These are phyloP conservation scores for Phallusia fumigata DNA, from an alignment of 23 tunicate species.

Conservation along the genomic window DNA sequence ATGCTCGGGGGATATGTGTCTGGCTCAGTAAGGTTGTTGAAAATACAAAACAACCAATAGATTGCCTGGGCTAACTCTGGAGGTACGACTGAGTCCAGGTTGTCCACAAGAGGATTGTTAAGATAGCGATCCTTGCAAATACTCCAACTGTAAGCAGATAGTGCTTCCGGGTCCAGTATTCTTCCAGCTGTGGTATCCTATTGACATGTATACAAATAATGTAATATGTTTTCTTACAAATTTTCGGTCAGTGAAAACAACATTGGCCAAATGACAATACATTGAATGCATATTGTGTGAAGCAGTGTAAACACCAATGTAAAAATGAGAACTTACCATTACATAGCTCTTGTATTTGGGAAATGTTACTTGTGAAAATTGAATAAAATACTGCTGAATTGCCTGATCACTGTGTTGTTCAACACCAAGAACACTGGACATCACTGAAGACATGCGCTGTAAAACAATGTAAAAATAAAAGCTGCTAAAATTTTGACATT, in stretches of 20 bases:
- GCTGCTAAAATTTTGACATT: no score
- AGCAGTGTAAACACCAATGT: background rate
- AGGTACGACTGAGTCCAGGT: conserved; percentile 61
- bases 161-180: conserved; percentile 42
- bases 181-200: conserved; percentile 30
- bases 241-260: no score
- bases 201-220: conserved; percentile 2
- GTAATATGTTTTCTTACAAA: no score
- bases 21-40: conserved; percentile 71
- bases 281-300: no score
- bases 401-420: conserved; percentile 60
- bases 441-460: conserved; percentile 39
- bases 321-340: conserved; percentile 35
- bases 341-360: conserved; percentile 49
- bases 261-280: no score
- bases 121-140: conserved; percentile 52
- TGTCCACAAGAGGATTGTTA: conserved; percentile 58
- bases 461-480: background rate
- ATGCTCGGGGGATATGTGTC: conserved; percentile 89
- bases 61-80: conserved; percentile 55
- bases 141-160: conserved; percentile 61
- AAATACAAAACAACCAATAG: conserved; percentile 72
- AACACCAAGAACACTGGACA: conserved; percentile 44
- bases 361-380: conserved; percentile 55
- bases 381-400: conserved; percentile 52